Evolutionary conservation across 2,113 vertebrate species (phyloP).

Genomic region (Psophia crepitans): DNA sequence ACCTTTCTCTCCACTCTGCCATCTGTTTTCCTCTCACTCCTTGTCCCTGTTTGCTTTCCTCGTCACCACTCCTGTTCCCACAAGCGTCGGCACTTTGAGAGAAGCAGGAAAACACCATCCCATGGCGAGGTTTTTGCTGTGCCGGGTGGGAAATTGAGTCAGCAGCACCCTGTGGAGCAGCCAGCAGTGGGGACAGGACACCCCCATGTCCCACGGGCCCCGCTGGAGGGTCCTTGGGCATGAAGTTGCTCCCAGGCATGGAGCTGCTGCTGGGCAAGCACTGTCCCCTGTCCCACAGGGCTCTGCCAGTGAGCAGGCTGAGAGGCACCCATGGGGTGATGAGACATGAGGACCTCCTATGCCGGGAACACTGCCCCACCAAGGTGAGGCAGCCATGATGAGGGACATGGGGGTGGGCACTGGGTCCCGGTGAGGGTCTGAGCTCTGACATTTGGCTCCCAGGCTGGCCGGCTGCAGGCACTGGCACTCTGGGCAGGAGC

Average conservation of each 20-base stretch:
- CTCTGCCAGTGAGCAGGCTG: background rate
- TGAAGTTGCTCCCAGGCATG: background rate
- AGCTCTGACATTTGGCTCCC: background rate
- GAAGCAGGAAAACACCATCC: conserved; percentile 24
- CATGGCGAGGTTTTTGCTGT: background rate
- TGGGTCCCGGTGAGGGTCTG: background rate
- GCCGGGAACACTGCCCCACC: rapidly evolving
- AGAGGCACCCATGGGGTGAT: background rate
- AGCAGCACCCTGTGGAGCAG: background rate
- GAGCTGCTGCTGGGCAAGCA: background rate
- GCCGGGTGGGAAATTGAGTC: conserved; percentile 24
- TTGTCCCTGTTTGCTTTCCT: conserved; percentile 42
- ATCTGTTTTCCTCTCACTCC: background rate
- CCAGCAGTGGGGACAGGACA: background rate
- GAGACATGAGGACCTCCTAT: background rate
- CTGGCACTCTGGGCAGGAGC: background rate
- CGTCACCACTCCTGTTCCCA: background rate
- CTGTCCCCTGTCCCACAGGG: rapidly evolving
- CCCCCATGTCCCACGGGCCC: background rate
- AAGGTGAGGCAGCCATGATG: rapidly evolving
- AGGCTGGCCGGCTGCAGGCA: rapidly evolving
- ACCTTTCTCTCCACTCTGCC: background rate
- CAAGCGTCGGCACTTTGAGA: conserved; percentile 47
- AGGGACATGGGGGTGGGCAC: background rate
- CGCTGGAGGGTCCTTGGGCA: rapidly evolving